phyloP scores from a whole-genome alignment of 2,888 invertebrate genomes.

The Physocephala rufipes region DNA sequence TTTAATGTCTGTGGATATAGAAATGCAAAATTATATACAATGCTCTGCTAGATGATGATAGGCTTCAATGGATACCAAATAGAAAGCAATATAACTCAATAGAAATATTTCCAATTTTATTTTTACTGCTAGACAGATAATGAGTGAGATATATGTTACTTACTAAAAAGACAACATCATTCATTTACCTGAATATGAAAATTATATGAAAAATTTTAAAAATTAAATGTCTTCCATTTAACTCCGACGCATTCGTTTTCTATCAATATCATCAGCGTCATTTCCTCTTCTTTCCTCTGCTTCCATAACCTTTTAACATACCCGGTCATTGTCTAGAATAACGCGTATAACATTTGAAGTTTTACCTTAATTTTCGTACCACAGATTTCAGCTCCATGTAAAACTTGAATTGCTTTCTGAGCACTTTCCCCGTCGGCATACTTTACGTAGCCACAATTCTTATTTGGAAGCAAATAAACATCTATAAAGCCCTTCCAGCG shows the following conservation, averaged over 20 bases:
- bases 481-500: constrained; percentile 91
- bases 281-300: constrained; percentile 75
- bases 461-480: constrained; percentile 87
- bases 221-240: constrained; percentile 55
- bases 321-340: neutral
- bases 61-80: too few relatives aligned
- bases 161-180: too few relatives aligned
- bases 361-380: constrained; percentile 75
- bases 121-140: constrained; percentile 10
- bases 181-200: constrained; percentile 42
- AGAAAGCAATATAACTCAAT: too few relatives aligned
- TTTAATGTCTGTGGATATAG: constrained; percentile 62
- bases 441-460: constrained; percentile 92
- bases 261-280: constrained; percentile 59
- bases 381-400: constrained; percentile 89
- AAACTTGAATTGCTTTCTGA: constrained; percentile 63
- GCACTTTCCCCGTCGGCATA: constrained; percentile 81
- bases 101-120: constrained; percentile 4
- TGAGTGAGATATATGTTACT: constrained; percentile 22
- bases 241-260: constrained; percentile 61
- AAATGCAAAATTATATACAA: constrained; percentile 60
- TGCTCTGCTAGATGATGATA: constrained; percentile 48
- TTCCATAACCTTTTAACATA: constrained; percentile 75
- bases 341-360: neutral
- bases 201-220: constrained; percentile 23